phyloP scores from a whole-genome alignment of 2,797 vertebrate species.

The Enteromius radiatus region DNA sequence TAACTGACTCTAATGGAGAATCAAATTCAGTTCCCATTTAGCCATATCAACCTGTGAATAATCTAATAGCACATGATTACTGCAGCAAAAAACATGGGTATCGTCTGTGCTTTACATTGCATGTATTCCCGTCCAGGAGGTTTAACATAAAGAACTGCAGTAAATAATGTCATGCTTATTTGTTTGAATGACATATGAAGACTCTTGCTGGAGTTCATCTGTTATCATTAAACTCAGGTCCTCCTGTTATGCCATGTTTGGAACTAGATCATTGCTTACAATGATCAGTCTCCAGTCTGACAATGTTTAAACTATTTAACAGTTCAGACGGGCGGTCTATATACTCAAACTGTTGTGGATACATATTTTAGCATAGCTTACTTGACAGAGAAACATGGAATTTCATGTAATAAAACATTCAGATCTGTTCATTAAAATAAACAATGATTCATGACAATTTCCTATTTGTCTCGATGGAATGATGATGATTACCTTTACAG shows the following conservation, averaged over 20 bases:
- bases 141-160: neutral
- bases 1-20: neutral
- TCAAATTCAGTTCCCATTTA: constrained; percentile 2
- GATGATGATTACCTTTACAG: neutral
- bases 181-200: constrained; percentile 1
- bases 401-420: constrained; percentile 1
- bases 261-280: neutral
- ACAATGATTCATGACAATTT: neutral
- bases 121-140: constrained; percentile 21
- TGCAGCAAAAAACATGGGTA: neutral
- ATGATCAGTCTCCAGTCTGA: neutral
- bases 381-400: neutral
- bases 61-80: neutral
- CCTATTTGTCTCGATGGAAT: constrained; percentile 8
- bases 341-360: neutral
- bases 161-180: constrained; percentile 11
- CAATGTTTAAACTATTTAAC: neutral
- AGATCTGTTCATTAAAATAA: constrained; percentile 26
- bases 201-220: constrained; percentile 3
- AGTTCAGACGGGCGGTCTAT: neutral
- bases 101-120: constrained; percentile 20
- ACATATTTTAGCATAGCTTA: constrained; percentile 17
- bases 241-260: constrained; percentile 9
- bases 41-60: constrained; percentile 1
- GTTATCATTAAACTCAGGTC: constrained; percentile 11